Evolutionary conservation across 2,888 invertebrate species (phyloP).

Genomic region (Pseudococcus jackbeardsleyi): DNA sequence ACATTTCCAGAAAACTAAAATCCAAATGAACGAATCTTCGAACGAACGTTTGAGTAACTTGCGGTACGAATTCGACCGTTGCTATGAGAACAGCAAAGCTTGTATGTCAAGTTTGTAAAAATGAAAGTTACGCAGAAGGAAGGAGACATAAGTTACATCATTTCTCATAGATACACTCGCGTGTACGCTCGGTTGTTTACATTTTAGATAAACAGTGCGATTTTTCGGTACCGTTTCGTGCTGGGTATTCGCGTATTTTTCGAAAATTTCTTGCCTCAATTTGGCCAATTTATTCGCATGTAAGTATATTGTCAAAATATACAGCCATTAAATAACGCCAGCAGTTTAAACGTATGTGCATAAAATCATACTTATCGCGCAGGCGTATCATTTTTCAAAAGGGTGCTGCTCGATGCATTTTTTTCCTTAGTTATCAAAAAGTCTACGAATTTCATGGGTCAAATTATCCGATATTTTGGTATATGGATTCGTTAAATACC

Average conservation of each 20-base stretch:
- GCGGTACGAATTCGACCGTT: slow-evolving; percentile 49
- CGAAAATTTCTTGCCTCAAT: neutral
- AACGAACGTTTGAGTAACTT: slow-evolving; percentile 39
- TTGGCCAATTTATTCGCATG: neutral
- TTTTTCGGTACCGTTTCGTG: slow-evolving; percentile 48
- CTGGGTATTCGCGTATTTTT: slow-evolving; percentile 36
- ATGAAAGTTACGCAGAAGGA: slow-evolving; percentile 62
- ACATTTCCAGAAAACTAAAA: neutral
- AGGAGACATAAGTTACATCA: slow-evolving; percentile 61
- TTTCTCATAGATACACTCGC: slow-evolving; percentile 53
- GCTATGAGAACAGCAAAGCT: slow-evolving; percentile 63
- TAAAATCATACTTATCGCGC: neutral
- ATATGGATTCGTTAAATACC: neutral
- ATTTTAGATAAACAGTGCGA: slow-evolving; percentile 26
- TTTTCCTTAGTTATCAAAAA: neutral
- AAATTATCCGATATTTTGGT: neutral
- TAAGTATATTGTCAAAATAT: neutral
- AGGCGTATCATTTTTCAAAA: slow-evolving; percentile 4
- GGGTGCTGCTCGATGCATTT: neutral
- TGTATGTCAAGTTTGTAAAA: slow-evolving; percentile 63
- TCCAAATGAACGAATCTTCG: slow-evolving; percentile 14
- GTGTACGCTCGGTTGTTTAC: slow-evolving; percentile 47
- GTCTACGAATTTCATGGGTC: neutral
- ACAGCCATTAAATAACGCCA: neutral
- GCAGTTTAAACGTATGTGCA: neutral